Base-by-base conservation (phyloP, 2,113 vertebrate genomes). In the Plestiodon gilberti region DNA sequence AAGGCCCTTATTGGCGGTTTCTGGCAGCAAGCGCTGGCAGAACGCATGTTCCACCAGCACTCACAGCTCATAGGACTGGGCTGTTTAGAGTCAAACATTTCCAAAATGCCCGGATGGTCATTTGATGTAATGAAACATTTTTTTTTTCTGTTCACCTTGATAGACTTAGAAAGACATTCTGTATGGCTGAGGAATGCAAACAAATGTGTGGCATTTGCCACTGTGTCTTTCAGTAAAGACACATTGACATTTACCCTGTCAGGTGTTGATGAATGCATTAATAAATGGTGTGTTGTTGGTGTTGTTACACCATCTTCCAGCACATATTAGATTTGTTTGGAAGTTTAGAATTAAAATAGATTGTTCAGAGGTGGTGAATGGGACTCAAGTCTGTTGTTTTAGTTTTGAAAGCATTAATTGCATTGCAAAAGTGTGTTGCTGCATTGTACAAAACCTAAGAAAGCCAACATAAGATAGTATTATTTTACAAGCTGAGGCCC, bases 231-330 rank as follows among this genome's bases (percentile, higher is more conserved):
- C 84, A 74, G 0, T 85, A 20, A 35, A 33, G 48, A 67, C 20
- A 1, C 77, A 20, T 15, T 77, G 57, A 38, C 48, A 80, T 73
- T 90, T 83, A 11, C 48, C 52, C 3, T 81, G 22, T 77, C 61
- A 64, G 79, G 77, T 88, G 35, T 40, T 73, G 82, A 84, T 76
- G 87, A 71, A 73, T 69, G 87, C 81, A 74, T 78, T 85, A 9
- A 83, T 59, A 35, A n/a, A 9, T 65, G 82, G 77, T 62, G 6
- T 17, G 14, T n/a, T n/a, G n/a, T 62, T 18, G 57, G 22, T 38
- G 57, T 61, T 48, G 57, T 62, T 59, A 40, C 22, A 40, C 35
- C 10, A 13, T 40, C 59, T 61, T 25, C 59, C 78, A 38, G 23
- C 25, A 79, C 2, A 14, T 25, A 18, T 6, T 6, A 40, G 7